Base-by-base conservation (phyloP, 2,113 vertebrate species). In the Colinus virginianus region DNA sequence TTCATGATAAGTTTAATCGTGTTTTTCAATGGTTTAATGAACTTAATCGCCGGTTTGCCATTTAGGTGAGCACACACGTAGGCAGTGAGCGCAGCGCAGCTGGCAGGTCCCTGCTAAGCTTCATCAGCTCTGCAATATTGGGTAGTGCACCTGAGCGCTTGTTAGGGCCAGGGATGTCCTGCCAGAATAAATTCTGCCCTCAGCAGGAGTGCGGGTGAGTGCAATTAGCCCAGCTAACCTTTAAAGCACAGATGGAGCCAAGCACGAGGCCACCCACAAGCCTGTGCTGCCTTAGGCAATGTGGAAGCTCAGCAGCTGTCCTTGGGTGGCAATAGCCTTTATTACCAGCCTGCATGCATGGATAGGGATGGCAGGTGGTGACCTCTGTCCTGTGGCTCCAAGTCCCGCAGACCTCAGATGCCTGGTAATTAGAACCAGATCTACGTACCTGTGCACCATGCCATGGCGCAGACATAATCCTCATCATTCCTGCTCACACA, bases 171-270 rank as follows among this genome's bases (percentile, higher is more conserved):
- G 7, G 36, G 9, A 56, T 40, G 45, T 22, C 90, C n/a, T 43
- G 34, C 55, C 62, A 83, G 40, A 10, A 36, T 21, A 53, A 83
- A 85, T 62, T 91, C 43, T 45, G 64, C 23, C 34, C 43, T 9
- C 68, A 70, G 61, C 0, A 0, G 64, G 83, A 90, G 32, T 26
- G 21, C 30, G 1, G 1, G 45, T 0, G 0, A 42, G 38, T 4
- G 23, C 61, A 86, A 48, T 88, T 42, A 88, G 56, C 62, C 51
- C 58, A 64, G 63, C 63, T 76, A 61, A 76, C 25, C 70, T 64
- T 90, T 51, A 63, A 85, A 87, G 67, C 36, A 67, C 34, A 72
- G 80, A 66, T 36, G 84, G 78, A 92, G 40, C 53, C 2, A 20
- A 88, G 42, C 13, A 25, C 10, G 19, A 40, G 81, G 42, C 87